Evolutionary conservation across 2,113 vertebrate species (phyloP).

Genomic region (Ammospiza caudacuta): DNA sequence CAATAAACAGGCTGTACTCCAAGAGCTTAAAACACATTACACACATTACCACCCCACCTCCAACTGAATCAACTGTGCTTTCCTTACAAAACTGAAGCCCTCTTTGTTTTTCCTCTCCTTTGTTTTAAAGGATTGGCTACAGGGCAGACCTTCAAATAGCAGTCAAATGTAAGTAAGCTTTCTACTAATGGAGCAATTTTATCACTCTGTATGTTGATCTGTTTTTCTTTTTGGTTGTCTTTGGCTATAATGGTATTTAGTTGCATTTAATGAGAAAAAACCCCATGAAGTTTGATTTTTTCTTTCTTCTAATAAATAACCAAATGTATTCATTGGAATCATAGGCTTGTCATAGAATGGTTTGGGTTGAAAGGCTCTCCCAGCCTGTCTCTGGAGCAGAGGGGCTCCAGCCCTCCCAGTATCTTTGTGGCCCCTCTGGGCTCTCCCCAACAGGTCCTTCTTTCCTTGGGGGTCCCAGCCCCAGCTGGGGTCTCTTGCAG

Average conservation of each 20-base stretch:
- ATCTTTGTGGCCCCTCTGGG: neutral
- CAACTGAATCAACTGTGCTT: neutral
- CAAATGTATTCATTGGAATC: neutral
- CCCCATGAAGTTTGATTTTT: too few relatives aligned
- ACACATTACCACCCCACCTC: neutral
- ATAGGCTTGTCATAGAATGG: neutral
- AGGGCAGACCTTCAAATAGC: constrained; percentile 86
- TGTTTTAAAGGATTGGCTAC: constrained; percentile 85
- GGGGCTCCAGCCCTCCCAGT: neutral
- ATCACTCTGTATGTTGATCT: neutral
- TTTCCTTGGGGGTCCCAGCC: neutral
- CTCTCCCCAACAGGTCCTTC: neutral
- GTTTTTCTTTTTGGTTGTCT: neutral
- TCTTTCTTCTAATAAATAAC: neutral
- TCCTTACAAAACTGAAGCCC: neutral
- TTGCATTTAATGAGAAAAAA: neutral
- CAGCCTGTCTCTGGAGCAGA: neutral
- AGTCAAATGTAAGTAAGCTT: constrained; percentile 87
- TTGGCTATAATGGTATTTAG: neutral
- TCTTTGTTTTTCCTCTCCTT: constrained; percentile 26
- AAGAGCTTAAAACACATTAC: neutral
- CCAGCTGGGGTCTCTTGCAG: neutral
- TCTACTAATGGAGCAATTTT: neutral
- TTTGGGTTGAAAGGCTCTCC: neutral
- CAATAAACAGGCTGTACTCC: neutral